Percentiles rank a stretch among this genome's conserved stretches.
phyloP scores from a whole-genome alignment of 2,797 vertebrate genomes.

The Smutsia gigantea region DNA sequence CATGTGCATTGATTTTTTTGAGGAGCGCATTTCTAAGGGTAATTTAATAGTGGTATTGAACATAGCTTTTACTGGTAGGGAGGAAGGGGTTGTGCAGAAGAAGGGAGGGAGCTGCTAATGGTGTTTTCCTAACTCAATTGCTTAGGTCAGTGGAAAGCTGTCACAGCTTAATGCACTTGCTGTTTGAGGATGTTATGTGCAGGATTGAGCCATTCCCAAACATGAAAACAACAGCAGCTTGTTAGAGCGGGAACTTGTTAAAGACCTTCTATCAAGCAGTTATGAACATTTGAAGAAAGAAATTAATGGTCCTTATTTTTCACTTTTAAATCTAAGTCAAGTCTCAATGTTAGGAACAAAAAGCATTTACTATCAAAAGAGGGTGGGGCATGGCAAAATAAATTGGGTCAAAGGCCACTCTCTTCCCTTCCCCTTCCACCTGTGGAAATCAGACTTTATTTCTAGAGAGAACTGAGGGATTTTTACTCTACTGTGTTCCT shows the following conservation, averaged over 20 bases:
- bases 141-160: conserved; percentile 88
- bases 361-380: conserved; percentile 42
- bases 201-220: conserved; percentile 85
- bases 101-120: conserved; percentile 81
- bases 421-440: background rate
- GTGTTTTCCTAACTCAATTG: conserved; percentile 86
- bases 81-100: conserved; percentile 44
- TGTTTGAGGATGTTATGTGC: conserved; percentile 82
- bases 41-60: conserved; percentile 87
- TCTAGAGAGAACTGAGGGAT: background rate
- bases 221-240: conserved; percentile 83
- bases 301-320: conserved; percentile 53
- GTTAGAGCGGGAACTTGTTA: conserved; percentile 83
- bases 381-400: background rate
- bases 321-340: conserved; percentile 66
- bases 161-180: conserved; percentile 85
- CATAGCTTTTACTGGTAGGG: conserved; percentile 72
- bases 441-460: conserved; percentile 43
- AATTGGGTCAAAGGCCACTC: conserved; percentile 38
- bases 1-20: conserved; percentile 87
- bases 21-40: conserved; percentile 86
- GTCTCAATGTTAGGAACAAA: conserved; percentile 44
- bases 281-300: conserved; percentile 73
- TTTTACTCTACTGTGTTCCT: background rate
- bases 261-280: conserved; percentile 79